phyloP scores from a whole-genome alignment of 30 jellyfish, hydroid and myxozoan species.

The Rhopilema esculentum region DNA sequence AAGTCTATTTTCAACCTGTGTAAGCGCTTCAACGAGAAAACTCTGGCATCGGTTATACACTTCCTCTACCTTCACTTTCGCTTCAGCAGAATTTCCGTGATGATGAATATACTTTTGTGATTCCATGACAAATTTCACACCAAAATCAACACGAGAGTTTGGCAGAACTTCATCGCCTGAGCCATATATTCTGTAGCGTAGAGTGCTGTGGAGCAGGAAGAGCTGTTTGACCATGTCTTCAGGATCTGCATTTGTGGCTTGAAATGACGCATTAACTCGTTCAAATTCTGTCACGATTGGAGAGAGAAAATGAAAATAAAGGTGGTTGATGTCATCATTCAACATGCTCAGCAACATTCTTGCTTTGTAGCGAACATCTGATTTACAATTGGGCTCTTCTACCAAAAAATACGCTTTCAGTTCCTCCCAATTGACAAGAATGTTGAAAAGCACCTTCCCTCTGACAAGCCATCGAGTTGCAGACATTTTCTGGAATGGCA shows the following conservation, averaged over 20 bases:
- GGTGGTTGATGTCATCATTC: conserved; percentile 30
- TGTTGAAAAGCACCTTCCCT: conserved; percentile 61
- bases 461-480: conserved; percentile 69
- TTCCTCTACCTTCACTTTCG: conserved; percentile 10
- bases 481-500: conserved; percentile 48
- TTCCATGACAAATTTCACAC: conserved; percentile 59
- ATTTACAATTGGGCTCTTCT: conserved; percentile 31
- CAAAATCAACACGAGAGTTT: conserved; percentile 54
- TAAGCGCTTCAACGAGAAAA: conserved; percentile 40
- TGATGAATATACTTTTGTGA: conserved; percentile 28
- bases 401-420: conserved; percentile 55
- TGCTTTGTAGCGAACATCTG: conserved; percentile 59
- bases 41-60: conserved; percentile 41
- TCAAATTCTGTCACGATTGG: conserved; percentile 75
- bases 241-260: conserved; percentile 66
- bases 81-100: neutral
- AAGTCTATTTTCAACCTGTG: neutral
- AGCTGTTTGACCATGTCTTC: conserved; percentile 43
- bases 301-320: conserved; percentile 65
- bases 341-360: conserved; percentile 43
- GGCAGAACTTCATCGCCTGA: conserved; percentile 23
- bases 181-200: conserved; percentile 35
- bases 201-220: conserved; percentile 20
- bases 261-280: conserved; percentile 64
- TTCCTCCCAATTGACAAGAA: conserved; percentile 66